Percentiles rank a stretch among this genome's conserved stretches.
phyloP scores from a whole-genome alignment of 2,113 vertebrate genomes.

The Ascaphus truei region DNA sequence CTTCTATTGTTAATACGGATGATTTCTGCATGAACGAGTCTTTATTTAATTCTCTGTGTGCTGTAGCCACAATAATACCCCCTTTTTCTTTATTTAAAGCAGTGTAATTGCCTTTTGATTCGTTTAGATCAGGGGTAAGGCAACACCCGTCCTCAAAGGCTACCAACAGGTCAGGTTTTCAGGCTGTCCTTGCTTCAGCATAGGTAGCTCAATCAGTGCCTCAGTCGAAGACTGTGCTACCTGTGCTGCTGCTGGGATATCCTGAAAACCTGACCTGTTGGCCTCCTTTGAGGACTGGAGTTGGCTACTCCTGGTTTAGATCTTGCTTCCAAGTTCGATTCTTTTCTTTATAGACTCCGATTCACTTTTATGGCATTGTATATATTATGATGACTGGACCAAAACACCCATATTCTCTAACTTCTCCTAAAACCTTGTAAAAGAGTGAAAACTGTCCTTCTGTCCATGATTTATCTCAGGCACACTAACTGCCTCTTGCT shows the following conservation, averaged over 20 bases:
- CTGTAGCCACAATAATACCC: background rate
- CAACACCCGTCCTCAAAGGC: no score
- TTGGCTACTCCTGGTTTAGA: no score
- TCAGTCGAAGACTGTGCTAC: no score
- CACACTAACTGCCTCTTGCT: background rate
- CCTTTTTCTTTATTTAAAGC: no score
- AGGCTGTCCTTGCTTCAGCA: no score
- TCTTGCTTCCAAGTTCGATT: background rate
- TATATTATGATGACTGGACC: background rate
- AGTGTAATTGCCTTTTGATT: no score
- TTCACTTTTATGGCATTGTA: background rate
- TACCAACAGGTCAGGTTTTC: no score
- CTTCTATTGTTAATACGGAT: background rate
- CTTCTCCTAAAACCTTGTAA: background rate
- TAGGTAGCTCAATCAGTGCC: no score
- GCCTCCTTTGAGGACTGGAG: no score
- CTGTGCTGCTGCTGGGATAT: no score
- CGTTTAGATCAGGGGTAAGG: no score
- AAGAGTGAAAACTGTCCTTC: background rate
- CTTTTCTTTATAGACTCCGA: background rate
- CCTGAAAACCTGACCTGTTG: no score
- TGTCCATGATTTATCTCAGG: conserved; percentile 2
- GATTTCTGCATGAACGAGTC: conserved; percentile 3
- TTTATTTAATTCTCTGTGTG: background rate
- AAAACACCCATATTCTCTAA: background rate